Evolutionary conservation across 2,888 invertebrate genomes (phyloP), one percentile per base, ranked within the genome.

Genomic region (Caradrina clavipalpis): DNA sequence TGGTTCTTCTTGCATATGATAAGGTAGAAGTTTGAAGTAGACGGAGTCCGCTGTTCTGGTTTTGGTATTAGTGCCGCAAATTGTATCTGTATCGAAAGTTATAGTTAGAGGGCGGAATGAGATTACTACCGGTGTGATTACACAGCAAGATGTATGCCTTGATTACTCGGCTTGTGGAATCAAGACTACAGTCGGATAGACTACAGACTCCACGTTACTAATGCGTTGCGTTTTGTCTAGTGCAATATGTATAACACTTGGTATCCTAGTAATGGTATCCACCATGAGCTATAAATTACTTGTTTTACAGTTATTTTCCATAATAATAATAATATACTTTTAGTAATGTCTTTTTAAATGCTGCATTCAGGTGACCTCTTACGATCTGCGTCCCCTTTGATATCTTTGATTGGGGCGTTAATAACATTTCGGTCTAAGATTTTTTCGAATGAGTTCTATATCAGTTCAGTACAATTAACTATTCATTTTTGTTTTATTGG

Each of bases 51-150:
- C 50, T 1, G 49, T 68, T 58, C 51, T 68, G n/a, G 22, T 26
- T 45, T n/a, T 67, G 8, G 64, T 53, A 45, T 45, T 5, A n/a
- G 69, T 35, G 26, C 64, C 56, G 56, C 42, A 59, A 57, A 70
- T 26, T 39, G 62, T 50, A 74, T 74, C 79, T 80, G 75, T 22
- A 63, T 53, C 11, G 31, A 22, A 62, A 79, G 67, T 53, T 22
- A 53, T 26, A 31, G 4, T 63, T 47, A 50, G n/a, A 13, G n/a
- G 17, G 11, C n/a, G n/a, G 17, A 17, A 45, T 15, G 45, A 45
- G 45, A 45, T 17, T 35, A 31, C 35, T 35, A 35, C 35, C 35
- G 1, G 8, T 35, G 8, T 31, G 31, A 31, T 6, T 39, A 35
- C 11, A 39, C 39, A 39, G 11, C 39, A 39, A 39, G 11, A 13